Base-by-base conservation (phyloP, 2,797 vertebrate species). In the Sebastolobus alascanus region DNA sequence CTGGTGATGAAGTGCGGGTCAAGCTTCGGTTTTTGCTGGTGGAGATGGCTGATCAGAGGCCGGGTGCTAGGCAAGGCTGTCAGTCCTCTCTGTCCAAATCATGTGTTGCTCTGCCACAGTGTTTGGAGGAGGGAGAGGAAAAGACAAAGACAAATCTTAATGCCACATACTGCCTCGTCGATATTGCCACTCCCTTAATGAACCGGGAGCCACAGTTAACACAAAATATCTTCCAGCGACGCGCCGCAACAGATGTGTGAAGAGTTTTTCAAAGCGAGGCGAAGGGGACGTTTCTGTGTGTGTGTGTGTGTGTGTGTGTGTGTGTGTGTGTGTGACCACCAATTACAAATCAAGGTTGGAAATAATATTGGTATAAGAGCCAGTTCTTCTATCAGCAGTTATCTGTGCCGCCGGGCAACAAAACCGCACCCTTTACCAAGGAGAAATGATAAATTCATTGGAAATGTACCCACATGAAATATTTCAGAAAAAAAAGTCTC, bases 11-110 rank as follows among this genome's bases (percentile, higher is more conserved):
- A 90, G 84, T 90, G 90, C 75, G 60, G 90, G 93, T 92, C 90
- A 92, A 93, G 92, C 93, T 89, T 93, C 88, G 93, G 90, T 90
- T 92, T 90, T 92, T 94, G 94, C 91, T 94, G 93, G 91, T 94
- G 93, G 90, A 91, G 93, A 90, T 88, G 94, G 90, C 93, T 93
- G 91, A 92, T 93, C 92, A 88, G 90, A 92, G 93, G 92, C 94
- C 92, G 87, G 86, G 85, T 86, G 89, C 90, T 93, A 93, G 89
- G 93, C 89, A 89, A 92, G 88, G 92, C 94, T 93, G 91, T 93
- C 93, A 93, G 90, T 94, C 86, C 90, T 92, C 93, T 94, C 92
- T 87, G 89, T 88, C 92, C 90, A 93, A 94, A 93, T 93, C 92
- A 93, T 95, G 90, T 93, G 93, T 91, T 92, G 87, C 85, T 92